phyloP scores from a whole-genome alignment of 1,140 invertebrate genomes.

The Pissodes strobi region DNA sequence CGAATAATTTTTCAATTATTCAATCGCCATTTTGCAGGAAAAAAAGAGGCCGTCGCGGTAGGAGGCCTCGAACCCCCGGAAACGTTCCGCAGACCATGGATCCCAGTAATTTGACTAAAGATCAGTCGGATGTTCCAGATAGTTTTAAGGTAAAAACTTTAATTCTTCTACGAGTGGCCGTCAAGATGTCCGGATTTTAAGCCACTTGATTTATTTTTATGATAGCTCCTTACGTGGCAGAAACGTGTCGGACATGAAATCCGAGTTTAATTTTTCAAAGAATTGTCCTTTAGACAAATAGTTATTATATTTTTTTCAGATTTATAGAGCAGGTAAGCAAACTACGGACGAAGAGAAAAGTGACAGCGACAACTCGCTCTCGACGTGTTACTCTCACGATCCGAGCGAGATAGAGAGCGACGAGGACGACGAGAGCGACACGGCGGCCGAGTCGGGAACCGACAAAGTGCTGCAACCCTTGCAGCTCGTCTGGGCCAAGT shows the following conservation, averaged over 20 bases:
- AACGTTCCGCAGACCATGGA: conserved; percentile 11
- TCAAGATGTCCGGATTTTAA: no score
- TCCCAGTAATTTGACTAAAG: conserved; percentile 31
- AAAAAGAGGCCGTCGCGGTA: conserved; percentile 41
- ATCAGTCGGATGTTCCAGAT: conserved; percentile 45
- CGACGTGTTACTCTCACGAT: conserved; percentile 54
- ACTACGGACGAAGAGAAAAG: conserved; percentile 52
- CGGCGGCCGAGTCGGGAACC: conserved; percentile 16
- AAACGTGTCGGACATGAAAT: no score
- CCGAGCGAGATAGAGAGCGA: conserved; percentile 52
- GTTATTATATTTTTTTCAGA: conserved; percentile 21
- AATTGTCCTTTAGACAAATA: no score
- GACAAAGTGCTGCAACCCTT: conserved; percentile 71
- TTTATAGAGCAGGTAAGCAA: conserved; percentile 47
- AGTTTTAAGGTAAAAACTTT: conserved; percentile 48
- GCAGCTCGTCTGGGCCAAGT: conserved; percentile 96
- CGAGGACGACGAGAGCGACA: conserved; percentile 47
- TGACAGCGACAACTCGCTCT: conserved; percentile 52
- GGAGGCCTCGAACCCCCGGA: conserved; percentile 11
- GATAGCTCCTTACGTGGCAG: no score
- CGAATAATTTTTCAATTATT: no score
- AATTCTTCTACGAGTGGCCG: not conserved
- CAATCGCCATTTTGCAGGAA: conserved; percentile 42
- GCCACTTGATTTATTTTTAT: not conserved
- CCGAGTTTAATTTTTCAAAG: no score